Percentiles rank a stretch among this genome's conserved stretches.
phyloP scores from a whole-genome alignment of 1,140 invertebrate species.

The Leptinotarsa texana region DNA sequence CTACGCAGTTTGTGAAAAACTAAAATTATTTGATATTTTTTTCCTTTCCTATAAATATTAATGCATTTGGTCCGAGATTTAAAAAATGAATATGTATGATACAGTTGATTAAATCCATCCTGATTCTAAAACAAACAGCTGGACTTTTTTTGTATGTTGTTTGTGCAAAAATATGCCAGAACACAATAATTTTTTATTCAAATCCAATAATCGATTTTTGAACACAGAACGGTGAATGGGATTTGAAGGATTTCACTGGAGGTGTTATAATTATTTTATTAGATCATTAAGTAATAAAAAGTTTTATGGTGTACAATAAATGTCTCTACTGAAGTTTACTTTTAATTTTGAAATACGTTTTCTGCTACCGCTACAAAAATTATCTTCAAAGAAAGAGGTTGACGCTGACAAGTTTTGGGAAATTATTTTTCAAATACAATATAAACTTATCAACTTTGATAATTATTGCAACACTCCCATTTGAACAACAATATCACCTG shows the following conservation, averaged over 20 bases:
- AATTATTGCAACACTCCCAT: too few relatives aligned
- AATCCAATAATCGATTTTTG: neutral
- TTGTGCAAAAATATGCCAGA: too few relatives aligned
- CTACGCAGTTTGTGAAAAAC: neutral
- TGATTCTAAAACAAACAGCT: too few relatives aligned
- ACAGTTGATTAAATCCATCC: too few relatives aligned
- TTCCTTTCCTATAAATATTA: neutral
- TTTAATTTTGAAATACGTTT: neutral
- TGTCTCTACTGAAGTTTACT: conserved; percentile 2
- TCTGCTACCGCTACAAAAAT: neutral
- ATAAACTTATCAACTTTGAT: too few relatives aligned
- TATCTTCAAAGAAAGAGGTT: neutral
- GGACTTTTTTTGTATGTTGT: too few relatives aligned
- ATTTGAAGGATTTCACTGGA: neutral
- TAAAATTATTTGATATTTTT: neutral
- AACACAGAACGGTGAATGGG: neutral
- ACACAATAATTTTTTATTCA: neutral
- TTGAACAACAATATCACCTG: too few relatives aligned
- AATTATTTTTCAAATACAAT: too few relatives aligned
- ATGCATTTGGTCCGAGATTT: neutral
- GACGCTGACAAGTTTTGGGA: too few relatives aligned
- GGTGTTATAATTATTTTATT: neutral
- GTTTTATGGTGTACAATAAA: neutral
- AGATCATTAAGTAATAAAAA: neutral
- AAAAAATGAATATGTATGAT: neutral